Conservation (phyloP, 2,113 vertebrate species). For the Dascyllus trimaculatus region DNA sequence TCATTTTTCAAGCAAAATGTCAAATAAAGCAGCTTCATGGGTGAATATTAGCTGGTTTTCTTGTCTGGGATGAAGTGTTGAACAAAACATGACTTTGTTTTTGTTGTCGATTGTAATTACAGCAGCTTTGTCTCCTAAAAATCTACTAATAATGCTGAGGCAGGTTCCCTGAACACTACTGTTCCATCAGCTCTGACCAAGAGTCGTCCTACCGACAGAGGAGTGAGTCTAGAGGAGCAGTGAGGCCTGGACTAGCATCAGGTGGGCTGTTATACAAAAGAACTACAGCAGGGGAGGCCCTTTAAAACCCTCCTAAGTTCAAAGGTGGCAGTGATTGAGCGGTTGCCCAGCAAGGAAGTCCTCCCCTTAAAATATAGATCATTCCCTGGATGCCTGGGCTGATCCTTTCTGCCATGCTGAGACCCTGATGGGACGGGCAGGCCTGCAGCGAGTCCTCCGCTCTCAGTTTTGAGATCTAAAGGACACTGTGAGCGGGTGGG, state of each 20-base stretch:
- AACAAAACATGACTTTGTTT: too few species aligned
- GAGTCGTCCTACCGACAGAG: neutral
- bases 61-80: too few species aligned
- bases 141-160: neutral
- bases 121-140: neutral
- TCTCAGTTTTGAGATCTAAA: constrained; percentile 2
- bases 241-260: constrained; percentile 49
- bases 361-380: constrained; percentile 67
- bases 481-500: neutral
- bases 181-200: neutral
- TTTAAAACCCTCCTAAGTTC: constrained; percentile 71
- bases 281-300: constrained; percentile 44
- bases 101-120: too few species aligned
- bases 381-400: constrained; percentile 68
- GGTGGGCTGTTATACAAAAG: constrained; percentile 67
- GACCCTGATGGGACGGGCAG: constrained; percentile 55
- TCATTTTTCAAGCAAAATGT: neutral
- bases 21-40: too few species aligned
- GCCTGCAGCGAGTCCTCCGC: neutral
- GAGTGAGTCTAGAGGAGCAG: constrained; percentile 1
- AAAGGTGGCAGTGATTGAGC: constrained; percentile 81
- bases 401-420: constrained; percentile 50
- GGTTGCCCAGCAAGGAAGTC: constrained; percentile 62
- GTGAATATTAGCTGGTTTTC: too few species aligned
- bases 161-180: neutral